Percentiles rank a stretch among this genome's conserved stretches.
These are phyloP conservation scores for Cisticola juncidis DNA, from an alignment of 2,113 vertebrate genomes.

Conservation along the genomic window DNA sequence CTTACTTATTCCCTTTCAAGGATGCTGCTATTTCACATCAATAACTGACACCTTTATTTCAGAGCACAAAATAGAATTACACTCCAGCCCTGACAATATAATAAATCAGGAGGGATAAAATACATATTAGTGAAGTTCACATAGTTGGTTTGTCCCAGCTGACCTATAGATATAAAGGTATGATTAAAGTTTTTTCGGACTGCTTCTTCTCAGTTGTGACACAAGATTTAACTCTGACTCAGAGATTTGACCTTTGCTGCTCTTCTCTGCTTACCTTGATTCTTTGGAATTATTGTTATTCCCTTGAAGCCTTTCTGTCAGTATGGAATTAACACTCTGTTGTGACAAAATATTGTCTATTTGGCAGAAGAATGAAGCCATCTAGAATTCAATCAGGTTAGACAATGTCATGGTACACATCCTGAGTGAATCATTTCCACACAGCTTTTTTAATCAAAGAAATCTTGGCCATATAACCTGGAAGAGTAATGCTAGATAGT, in stretches of 20 bases:
- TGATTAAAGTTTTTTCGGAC: conserved; percentile 64
- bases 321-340: conserved; percentile 77
- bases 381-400: conserved; percentile 77
- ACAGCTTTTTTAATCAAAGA: conserved; percentile 26
- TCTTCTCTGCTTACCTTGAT: conserved; percentile 54
- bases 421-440: conserved; percentile 15
- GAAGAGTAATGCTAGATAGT: not conserved
- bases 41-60: conserved; percentile 71
- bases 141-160: conserved; percentile 50
- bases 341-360: conserved; percentile 79
- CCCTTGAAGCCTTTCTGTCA: conserved; percentile 72
- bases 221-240: conserved; percentile 62
- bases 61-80: conserved; percentile 67
- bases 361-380: conserved; percentile 75
- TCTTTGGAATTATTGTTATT: conserved; percentile 78
- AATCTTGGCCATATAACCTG: not conserved
- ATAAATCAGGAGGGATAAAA: conserved; percentile 61
- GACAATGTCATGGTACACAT: conserved; percentile 64
- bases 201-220: conserved; percentile 54
- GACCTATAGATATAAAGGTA: conserved; percentile 67
- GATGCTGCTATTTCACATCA: conserved; percentile 54
- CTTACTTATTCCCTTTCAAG: conserved; percentile 49
- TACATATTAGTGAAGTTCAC: conserved; percentile 54
- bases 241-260: conserved; percentile 67
- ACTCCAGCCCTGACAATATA: conserved; percentile 50